Evolutionary conservation across 2,888 invertebrate genomes (phyloP), one percentile per base, ranked within the genome.

Genomic region (Zelleria hepariella): DNA sequence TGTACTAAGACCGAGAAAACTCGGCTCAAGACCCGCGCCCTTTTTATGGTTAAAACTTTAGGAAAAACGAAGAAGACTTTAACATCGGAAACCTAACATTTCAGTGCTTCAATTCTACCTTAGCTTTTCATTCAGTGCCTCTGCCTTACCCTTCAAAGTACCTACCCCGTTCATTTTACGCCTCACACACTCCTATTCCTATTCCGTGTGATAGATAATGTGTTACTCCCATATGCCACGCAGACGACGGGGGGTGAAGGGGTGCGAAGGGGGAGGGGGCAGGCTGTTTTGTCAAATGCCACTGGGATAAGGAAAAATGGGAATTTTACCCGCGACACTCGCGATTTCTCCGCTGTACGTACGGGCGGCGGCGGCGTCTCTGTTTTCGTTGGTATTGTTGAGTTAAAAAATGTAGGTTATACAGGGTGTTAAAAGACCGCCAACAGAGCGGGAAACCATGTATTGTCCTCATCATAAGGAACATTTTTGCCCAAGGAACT

Each of bases 201-300:
- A 74, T 77, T 75, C 71, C 71, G 72, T 80, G 85, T 80, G 85
- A 86, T 84, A 86, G 86, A 85, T 86, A 87, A 86, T 80, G 77
- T 83, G 82, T 80, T 80, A 80, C 84, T 81, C 80, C 75, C 82
- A 80, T 80, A 79, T 79, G 80, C 72, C 74, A 72, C 54, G 20
- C 25, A n/a, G 24, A n/a, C 15, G 51, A 63, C 66, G 63, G 67
- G 68, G 65, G 60, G 52, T 26, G 2, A 18, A n/a, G 6, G 47
- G 42, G n/a, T 10, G 23, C 10, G 53, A 6, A 10, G 51, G 63
- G 67, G 64, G 67, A 68, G 64, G 60, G 53, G 61, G 73, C 74
- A 76, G 80, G 80, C 73, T 81, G 82, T 82, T 85, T 81, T 84
- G 85, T 86, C 86, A 86, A 84, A 86, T 72, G 80, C 78, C 80